phyloP scores from a whole-genome alignment of 2,888 invertebrate genomes.

The Lomographa bimaculata region DNA sequence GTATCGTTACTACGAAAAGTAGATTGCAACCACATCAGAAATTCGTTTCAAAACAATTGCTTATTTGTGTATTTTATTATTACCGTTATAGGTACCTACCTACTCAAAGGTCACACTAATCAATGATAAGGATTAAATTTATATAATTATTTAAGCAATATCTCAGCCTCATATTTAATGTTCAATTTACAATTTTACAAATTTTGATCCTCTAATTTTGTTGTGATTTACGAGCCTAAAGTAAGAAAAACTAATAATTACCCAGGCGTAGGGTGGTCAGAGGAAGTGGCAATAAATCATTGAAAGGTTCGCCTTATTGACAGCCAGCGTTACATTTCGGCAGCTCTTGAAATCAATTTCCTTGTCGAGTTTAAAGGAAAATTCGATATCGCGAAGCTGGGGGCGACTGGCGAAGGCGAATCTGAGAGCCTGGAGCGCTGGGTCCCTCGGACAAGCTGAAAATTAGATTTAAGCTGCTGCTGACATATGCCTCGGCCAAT shows the following conservation, averaged over 20 bases:
- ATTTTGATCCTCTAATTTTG: conserved; percentile 4
- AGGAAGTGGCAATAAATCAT: conserved; percentile 54
- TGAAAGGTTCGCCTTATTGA: conserved; percentile 54
- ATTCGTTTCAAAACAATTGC: too few species aligned
- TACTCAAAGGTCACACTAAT: too few species aligned
- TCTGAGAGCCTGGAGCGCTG: conserved; percentile 46
- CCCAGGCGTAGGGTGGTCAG: conserved; percentile 40
- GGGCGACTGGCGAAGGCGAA: conserved; percentile 26
- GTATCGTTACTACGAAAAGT: too few species aligned
- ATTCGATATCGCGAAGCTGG: conserved; percentile 54
- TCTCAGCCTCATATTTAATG: too few species aligned
- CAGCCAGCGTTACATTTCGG: conserved; percentile 56
- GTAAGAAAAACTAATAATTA: conserved; percentile 41
- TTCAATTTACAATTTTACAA: too few species aligned
- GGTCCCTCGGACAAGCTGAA: conserved; percentile 65
- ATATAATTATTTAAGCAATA: too few species aligned
- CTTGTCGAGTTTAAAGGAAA: conserved; percentile 58
- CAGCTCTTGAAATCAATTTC: conserved; percentile 73
- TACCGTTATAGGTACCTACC: too few species aligned
- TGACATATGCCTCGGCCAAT: conserved; percentile 53
- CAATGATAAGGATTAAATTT: too few species aligned
- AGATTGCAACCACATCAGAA: too few species aligned
- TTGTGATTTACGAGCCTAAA: conserved; percentile 28
- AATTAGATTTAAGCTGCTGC: conserved; percentile 68
- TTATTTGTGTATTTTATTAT: too few species aligned